Evolutionary conservation across 2,888 invertebrate genomes (phyloP).

Genomic region (Agrotis segetum): DNA sequence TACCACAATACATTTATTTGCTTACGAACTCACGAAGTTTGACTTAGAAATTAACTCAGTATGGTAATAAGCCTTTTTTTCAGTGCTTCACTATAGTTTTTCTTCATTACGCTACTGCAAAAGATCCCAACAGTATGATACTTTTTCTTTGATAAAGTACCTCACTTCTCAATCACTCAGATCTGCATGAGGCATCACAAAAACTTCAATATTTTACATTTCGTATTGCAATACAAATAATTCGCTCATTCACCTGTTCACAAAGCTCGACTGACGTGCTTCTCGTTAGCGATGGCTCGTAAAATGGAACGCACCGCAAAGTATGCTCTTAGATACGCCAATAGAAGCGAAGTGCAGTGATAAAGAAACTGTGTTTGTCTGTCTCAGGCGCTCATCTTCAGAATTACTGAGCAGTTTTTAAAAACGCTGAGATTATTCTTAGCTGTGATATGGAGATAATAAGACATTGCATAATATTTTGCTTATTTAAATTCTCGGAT

Average conservation of each 20-base stretch:
- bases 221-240: slow-evolving; percentile 38
- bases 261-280: slow-evolving; percentile 44
- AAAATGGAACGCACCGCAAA: slow-evolving; percentile 62
- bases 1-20: not conserved
- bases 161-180: too few species aligned
- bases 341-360: slow-evolving; percentile 36
- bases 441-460: not conserved
- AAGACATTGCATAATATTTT: not conserved
- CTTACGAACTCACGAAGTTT: not conserved
- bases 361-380: slow-evolving; percentile 34
- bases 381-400: slow-evolving; percentile 20
- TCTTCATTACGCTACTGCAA: not conserved
- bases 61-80: not conserved
- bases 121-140: not conserved
- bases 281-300: slow-evolving; percentile 61
- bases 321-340: slow-evolving; percentile 49
- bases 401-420: slow-evolving; percentile 24
- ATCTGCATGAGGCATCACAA: not conserved
- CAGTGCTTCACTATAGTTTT: not conserved
- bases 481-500: not conserved
- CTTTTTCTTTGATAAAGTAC: not conserved
- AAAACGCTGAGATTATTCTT: not conserved
- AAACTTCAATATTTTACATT: slow-evolving; percentile 11
- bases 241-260: slow-evolving; percentile 36
- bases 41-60: not conserved